Evolutionary conservation across 2,113 vertebrate genomes (phyloP).

Genomic region (Oreotrochilus melanogaster): DNA sequence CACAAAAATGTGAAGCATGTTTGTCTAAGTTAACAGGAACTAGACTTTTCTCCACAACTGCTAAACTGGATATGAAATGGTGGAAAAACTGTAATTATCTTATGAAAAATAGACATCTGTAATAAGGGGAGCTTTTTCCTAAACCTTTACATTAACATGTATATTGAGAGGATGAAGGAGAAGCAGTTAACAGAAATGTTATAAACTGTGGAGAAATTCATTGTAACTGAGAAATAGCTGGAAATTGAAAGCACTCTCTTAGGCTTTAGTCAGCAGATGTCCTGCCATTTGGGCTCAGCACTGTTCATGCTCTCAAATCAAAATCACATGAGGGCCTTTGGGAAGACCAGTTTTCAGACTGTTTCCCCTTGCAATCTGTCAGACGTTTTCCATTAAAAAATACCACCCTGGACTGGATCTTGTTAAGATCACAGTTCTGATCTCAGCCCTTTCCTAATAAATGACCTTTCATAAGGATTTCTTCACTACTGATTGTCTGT

Average conservation of each 20-base stretch:
- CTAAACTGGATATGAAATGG: not conserved
- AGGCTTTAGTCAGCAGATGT: slow-evolving; percentile 54
- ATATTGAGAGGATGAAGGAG: not conserved
- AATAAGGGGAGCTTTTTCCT: not conserved
- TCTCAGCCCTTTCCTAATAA: slow-evolving; percentile 31
- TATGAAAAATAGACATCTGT: not conserved
- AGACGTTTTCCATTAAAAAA: slow-evolving; percentile 60
- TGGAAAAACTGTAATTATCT: not conserved
- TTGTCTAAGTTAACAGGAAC: not conserved
- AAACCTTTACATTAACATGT: not conserved
- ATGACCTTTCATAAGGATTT: slow-evolving; percentile 36
- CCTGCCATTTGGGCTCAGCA: slow-evolving; percentile 49
- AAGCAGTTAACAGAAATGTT: not conserved
- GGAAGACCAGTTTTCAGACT: slow-evolving; percentile 27
- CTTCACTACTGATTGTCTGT: not conserved
- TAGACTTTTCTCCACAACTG: not conserved
- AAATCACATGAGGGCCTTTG: slow-evolving; percentile 57
- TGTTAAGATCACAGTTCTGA: slow-evolving; percentile 22
- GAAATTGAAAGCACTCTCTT: slow-evolving; percentile 21
- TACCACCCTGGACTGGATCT: slow-evolving; percentile 34
- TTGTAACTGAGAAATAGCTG: not conserved
- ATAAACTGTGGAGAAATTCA: not conserved
- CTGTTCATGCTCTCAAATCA: slow-evolving; percentile 38
- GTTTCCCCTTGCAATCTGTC: slow-evolving; percentile 1
- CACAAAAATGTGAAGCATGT: not conserved